Evolutionary conservation across 2,113 vertebrate genomes (phyloP).

Genomic region (Leptosomus discolor): DNA sequence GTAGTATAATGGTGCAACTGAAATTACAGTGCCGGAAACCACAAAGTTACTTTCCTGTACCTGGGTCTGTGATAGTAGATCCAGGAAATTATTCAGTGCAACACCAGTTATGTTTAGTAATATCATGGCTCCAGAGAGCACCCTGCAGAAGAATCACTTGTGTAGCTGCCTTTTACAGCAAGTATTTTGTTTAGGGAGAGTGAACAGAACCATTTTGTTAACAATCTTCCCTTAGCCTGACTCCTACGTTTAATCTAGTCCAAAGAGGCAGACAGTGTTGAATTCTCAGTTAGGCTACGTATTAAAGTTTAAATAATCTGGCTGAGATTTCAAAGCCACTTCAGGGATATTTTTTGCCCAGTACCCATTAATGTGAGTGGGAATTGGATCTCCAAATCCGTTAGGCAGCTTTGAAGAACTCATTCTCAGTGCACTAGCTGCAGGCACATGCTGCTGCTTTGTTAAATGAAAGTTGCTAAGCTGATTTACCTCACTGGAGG

Average conservation of each 20-base stretch:
- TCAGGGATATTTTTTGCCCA: not conserved
- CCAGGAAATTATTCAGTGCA: not conserved
- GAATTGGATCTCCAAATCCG: not conserved
- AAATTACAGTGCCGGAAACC: not conserved
- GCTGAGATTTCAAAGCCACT: not conserved
- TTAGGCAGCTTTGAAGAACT: conserved; percentile 12
- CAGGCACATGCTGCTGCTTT: not conserved
- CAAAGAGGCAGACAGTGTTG: not conserved
- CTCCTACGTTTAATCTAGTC: not conserved
- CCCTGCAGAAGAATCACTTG: not conserved
- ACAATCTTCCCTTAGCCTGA: not conserved
- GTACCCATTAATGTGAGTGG: not conserved
- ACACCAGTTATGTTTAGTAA: not conserved
- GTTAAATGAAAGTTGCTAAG: not conserved
- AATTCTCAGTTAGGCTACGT: not conserved
- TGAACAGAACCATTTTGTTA: not conserved
- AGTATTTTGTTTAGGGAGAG: not conserved
- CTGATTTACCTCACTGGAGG: not conserved
- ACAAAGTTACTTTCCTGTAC: not conserved
- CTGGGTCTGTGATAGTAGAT: not conserved
- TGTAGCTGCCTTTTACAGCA: not conserved
- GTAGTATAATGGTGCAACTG: not conserved
- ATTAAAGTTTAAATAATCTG: conserved; percentile 5
- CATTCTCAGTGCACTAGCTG: not conserved
- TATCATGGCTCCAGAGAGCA: not conserved